A percentile compares a stretch with the other conserved stretches of the same genome.
These are phyloP conservation scores for Protonibea diacanthus DNA, from an alignment of 2,797 vertebrate species.

Conservation along the genomic window DNA sequence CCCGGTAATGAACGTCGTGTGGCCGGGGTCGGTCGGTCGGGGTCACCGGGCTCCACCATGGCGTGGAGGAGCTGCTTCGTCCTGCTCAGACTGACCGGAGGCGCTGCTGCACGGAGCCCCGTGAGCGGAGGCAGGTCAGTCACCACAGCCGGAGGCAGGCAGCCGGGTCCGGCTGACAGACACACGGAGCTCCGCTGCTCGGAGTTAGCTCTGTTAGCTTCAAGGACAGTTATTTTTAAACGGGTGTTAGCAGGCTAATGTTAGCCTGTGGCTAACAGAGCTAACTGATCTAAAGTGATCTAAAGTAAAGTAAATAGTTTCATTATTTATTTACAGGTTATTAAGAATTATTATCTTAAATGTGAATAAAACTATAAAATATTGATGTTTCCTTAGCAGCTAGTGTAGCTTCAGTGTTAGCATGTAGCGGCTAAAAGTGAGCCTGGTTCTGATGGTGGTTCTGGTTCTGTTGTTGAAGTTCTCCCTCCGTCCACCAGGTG, in stretches of 20 bases:
- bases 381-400: no score
- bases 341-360: no score
- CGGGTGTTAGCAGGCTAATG: not conserved
- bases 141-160: not conserved
- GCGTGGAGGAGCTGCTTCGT: slow-evolving; percentile 78
- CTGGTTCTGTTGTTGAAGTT: not conserved
- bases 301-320: no score
- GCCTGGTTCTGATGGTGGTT: not conserved
- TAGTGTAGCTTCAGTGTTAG: no score
- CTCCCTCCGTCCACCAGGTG: slow-evolving; percentile 72
- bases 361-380: no score
- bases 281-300: not conserved
- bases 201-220: slow-evolving; percentile 22
- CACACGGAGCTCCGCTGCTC: not conserved
- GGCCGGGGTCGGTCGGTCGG: not conserved
- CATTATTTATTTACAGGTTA: no score
- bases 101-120: slow-evolving; percentile 36
- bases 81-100: slow-evolving; percentile 64
- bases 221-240: not conserved
- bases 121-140: slow-evolving; percentile 71
- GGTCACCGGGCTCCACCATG: slow-evolving; percentile 70
- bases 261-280: slow-evolving; percentile 28
- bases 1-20: slow-evolving; percentile 31
- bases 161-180: not conserved
- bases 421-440: no score